Percentiles rank a stretch among this genome's conserved stretches.
Conservation (phyloP, 2,888 invertebrate species). For the Mylabris sibirica region DNA sequence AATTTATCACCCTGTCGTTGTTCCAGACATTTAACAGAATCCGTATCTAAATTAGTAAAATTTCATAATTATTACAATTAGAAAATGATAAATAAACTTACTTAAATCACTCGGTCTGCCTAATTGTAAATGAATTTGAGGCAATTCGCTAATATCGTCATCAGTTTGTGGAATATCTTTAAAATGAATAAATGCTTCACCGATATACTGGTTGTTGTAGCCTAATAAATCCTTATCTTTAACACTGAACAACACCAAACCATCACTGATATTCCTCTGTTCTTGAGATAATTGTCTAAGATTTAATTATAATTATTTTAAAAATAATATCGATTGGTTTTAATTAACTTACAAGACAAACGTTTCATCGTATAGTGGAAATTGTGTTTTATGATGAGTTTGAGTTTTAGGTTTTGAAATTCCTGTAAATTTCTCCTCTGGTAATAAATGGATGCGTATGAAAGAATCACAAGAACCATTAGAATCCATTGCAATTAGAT, state of each 20-base stretch:
- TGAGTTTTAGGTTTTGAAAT: slow-evolving; percentile 85
- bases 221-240: slow-evolving; percentile 97
- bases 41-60: slow-evolving; percentile 64
- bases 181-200: slow-evolving; percentile 90
- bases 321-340: not conserved
- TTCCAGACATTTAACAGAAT: slow-evolving; percentile 80
- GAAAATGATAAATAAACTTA: slow-evolving; percentile 52
- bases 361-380: slow-evolving; percentile 93
- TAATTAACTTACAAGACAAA: slow-evolving; percentile 85
- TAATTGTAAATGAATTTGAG: slow-evolving; percentile 77
- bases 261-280: slow-evolving; percentile 73
- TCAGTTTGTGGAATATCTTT: slow-evolving; percentile 73
- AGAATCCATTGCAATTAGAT: slow-evolving; percentile 85
- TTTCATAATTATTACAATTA: not conserved
- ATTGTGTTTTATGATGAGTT: slow-evolving; percentile 90
- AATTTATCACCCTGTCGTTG: slow-evolving; percentile 85
- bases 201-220: slow-evolving; percentile 91
- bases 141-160: slow-evolving; percentile 68
- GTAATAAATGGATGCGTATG: slow-evolving; percentile 85
- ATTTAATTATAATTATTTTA: slow-evolving; percentile 38
- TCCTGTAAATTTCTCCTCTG: slow-evolving; percentile 82
- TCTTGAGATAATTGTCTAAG: slow-evolving; percentile 74
- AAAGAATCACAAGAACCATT: slow-evolving; percentile 94
- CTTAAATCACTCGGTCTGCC: slow-evolving; percentile 74
- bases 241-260: slow-evolving; percentile 84